Evolutionary conservation across 2,113 vertebrate genomes (phyloP), one percentile per base, ranked within the genome.

Genomic region (Mohoua ochrocephala): DNA sequence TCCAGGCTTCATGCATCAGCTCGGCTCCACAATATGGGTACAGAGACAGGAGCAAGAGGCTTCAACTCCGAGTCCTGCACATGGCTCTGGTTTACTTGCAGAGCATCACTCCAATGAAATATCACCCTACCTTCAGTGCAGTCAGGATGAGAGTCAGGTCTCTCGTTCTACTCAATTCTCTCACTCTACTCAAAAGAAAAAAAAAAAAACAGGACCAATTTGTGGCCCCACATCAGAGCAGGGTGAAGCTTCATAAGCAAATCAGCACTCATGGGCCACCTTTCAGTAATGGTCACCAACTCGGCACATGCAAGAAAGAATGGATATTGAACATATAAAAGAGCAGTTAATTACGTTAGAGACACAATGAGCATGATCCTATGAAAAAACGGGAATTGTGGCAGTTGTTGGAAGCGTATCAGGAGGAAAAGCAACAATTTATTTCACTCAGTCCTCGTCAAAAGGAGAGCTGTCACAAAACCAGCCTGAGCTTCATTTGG

Each of bases 391-490:
- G 0, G 53, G 42, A 83, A 67, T n/a, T 1, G 50, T 9, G 33
- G 45, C 15, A 69, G 41, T 7, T 67, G 30, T 24, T 49, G 57
- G 45, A 28, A 69, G 9, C 3, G 3, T 24, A 41, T n/a, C 35
- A 53, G 31, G 19, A 93, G 8, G 49, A 82, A 75, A 75, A 81
- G 17, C 14, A 60, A 73, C 11, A 11, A 54, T 24, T 73, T 59
- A 19, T 68, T 68, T 42, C 28, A 53, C 33, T 70, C 3, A 1
- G 28, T 31, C 56, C 39, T 37, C 52, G 8, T 47, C 42, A 27
- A 69, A 94, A 64, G 85, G 10, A 35, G 89, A 89, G 53, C 17
- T 80, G 47, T 50, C 68, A 83, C 42, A 75, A 90, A 88, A 83
- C 24, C 21, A 70, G n/a, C 17, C 23, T 59, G n/a, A 70, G 30